Conservation (phyloP, 2,113 vertebrate species). For the Cololabis saira region DNA sequence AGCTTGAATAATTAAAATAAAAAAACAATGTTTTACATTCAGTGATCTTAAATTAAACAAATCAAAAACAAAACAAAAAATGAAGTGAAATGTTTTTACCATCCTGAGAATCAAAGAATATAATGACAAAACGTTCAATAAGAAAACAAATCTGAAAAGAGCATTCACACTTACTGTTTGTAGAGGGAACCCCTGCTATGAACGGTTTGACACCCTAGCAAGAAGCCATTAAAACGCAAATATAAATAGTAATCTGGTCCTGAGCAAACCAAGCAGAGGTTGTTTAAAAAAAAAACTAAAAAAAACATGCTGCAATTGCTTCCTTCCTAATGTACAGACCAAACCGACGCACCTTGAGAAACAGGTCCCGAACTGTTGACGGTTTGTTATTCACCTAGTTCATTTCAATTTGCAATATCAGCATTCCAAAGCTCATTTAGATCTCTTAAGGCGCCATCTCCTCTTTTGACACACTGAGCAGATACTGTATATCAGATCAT, state of each 20-base stretch:
- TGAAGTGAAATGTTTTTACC: too few relatives aligned
- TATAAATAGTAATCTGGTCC: slow-evolving; percentile 81
- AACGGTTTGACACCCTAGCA: slow-evolving; percentile 57
- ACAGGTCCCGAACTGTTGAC: slow-evolving; percentile 64
- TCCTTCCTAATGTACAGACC: slow-evolving; percentile 71
- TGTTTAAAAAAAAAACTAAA: too few relatives aligned
- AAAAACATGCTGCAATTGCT: slow-evolving; percentile 75
- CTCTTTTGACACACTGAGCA: neutral
- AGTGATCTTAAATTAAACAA: neutral
- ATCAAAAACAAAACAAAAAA: neutral
- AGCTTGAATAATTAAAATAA: neutral
- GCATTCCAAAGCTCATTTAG: slow-evolving; percentile 24
- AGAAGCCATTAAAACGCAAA: slow-evolving; percentile 74
- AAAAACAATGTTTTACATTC: neutral
- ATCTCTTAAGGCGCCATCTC: neutral
- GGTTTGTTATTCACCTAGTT: slow-evolving; percentile 68
- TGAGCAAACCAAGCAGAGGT: slow-evolving; percentile 78
- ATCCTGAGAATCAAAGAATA: too few relatives aligned
- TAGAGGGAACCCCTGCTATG: slow-evolving; percentile 36
- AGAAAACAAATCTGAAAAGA: too few relatives aligned
- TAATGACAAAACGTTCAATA: too few relatives aligned
- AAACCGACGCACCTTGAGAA: slow-evolving; percentile 68
- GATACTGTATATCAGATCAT: slow-evolving; percentile 22
- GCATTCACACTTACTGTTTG: slow-evolving; percentile 14
- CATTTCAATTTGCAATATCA: slow-evolving; percentile 35